phyloP scores from a whole-genome alignment of 2,888 invertebrate genomes.

The Nomada hirtipes region DNA sequence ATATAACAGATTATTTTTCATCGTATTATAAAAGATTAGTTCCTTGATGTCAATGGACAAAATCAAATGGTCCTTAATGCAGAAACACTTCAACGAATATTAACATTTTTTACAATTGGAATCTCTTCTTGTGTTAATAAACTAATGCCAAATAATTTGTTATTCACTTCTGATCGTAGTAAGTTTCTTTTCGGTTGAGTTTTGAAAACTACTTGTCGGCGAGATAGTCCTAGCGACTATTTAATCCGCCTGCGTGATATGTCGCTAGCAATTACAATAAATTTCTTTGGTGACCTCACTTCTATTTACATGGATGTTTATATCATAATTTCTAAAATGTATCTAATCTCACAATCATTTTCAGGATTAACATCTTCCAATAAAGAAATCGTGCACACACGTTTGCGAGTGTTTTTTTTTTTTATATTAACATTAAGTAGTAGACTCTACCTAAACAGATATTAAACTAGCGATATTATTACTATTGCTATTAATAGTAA shows the following conservation, averaged over 20 bases:
- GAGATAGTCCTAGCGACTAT: conserved; percentile 25
- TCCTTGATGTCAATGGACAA: background rate
- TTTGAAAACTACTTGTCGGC: conserved; percentile 13
- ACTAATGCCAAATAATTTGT: conserved; percentile 26
- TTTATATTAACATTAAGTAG: conserved; percentile 44
- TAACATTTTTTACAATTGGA: conserved; percentile 4
- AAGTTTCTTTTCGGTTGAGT: conserved; percentile 5
- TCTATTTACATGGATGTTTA: conserved; percentile 57
- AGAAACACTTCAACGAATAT: conserved; percentile 18
- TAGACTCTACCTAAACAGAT: conserved; percentile 37
- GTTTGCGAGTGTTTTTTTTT: conserved; percentile 27
- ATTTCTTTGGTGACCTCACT: conserved; percentile 62
- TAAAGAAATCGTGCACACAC: conserved; percentile 51
- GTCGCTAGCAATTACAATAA: conserved; percentile 59
- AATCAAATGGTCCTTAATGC: conserved; percentile 1
- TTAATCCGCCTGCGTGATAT: conserved; percentile 48
- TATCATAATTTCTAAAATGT: conserved; percentile 46
- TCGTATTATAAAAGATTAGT: background rate
- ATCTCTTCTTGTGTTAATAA: conserved; percentile 6
- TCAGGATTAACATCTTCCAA: conserved; percentile 43
- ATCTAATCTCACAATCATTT: conserved; percentile 43
- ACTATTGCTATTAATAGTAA: conserved; percentile 53
- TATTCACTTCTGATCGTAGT: conserved; percentile 23
- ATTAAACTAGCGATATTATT: conserved; percentile 56
- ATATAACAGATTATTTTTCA: conserved; percentile 33